Evolutionary conservation across 2,113 vertebrate species (phyloP).

Genomic region (Manacus vitellinus): DNA sequence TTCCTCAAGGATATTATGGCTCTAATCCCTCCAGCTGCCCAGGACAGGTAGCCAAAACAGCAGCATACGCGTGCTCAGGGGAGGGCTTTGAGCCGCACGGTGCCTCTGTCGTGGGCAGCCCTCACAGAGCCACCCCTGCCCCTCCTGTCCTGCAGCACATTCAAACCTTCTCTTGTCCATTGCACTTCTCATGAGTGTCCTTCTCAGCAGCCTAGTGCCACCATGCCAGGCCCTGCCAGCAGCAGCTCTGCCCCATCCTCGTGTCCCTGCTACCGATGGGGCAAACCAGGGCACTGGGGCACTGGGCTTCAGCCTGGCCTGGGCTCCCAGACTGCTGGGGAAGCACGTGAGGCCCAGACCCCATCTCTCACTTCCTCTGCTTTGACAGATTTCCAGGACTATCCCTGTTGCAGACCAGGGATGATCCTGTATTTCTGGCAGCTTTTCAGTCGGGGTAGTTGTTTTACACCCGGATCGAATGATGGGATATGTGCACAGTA

Average conservation of each 20-base stretch:
- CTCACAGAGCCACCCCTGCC: accelerated
- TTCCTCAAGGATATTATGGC: neutral
- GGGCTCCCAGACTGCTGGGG: neutral
- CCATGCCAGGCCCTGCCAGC: accelerated
- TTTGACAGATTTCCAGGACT: slow-evolving; percentile 3
- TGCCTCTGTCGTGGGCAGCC: accelerated
- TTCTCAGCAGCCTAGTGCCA: neutral
- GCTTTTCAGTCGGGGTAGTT: neutral
- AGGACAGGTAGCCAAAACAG: neutral
- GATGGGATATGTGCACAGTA: neutral
- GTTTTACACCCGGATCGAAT: neutral
- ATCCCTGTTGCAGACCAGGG: neutral
- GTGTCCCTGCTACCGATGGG: accelerated
- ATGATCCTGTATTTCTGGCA: slow-evolving; percentile 32
- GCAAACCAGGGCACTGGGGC: neutral
- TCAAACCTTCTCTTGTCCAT: neutral
- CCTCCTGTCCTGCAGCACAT: accelerated
- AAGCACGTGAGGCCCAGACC: accelerated
- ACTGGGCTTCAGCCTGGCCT: neutral
- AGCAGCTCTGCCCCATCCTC: neutral
- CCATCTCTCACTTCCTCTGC: neutral
- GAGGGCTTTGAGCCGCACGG: neutral
- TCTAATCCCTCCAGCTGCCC: neutral
- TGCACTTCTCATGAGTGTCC: neutral
- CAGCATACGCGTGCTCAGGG: accelerated